Evolutionary conservation across 2,113 vertebrate species (phyloP), one percentile per base, ranked within the genome.

Genomic region (Orthonyx spaldingii): DNA sequence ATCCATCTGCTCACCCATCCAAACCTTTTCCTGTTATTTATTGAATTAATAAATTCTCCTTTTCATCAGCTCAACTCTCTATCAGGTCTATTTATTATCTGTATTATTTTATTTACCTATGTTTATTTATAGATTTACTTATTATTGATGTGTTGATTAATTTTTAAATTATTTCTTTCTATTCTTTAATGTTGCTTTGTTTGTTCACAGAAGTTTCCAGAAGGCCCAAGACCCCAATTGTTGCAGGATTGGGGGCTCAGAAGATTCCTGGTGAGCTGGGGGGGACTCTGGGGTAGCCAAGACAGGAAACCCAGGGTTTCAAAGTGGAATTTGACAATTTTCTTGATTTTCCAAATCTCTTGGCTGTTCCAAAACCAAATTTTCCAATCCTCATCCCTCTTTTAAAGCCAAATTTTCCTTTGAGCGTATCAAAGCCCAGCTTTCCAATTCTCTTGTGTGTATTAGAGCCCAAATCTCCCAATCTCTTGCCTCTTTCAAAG

Each of bases 351-450:
- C n/a, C 44, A 18, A 24, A 76, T 23, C 37, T 28, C 28, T 41
- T 2, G 7, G 5, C 0, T 17, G 0, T 35, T 77, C 27, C 4
- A 19, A 42, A n/a, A 6, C 32, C 19, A 5, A 24, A 10, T 49
- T 41, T 16, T 8, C 28, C 41, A 18, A 21, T 6, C 11, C 41
- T 47, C 10, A 8, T 4, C 19, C 11, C 6, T 7, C 4, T 42
- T 50, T 39, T 1, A 4, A 33, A 47, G 46, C 44, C 5, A 1
- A n/a, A 32, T 50, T 44, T 23, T 10, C 53, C 11, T 33, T 33
- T 13, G 20, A n/a, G 32, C 32, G 14, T n/a, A 13, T n/a, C 55
- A 35, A 14, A 35, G n/a, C 35, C 57, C 15, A 35, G 35, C 52
- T 44, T n/a, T 6, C 74, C 66, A 28, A 18, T 61, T 39, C 23